Base-by-base conservation (phyloP, 2,888 invertebrate species). In the Aricia artaxerxes region DNA sequence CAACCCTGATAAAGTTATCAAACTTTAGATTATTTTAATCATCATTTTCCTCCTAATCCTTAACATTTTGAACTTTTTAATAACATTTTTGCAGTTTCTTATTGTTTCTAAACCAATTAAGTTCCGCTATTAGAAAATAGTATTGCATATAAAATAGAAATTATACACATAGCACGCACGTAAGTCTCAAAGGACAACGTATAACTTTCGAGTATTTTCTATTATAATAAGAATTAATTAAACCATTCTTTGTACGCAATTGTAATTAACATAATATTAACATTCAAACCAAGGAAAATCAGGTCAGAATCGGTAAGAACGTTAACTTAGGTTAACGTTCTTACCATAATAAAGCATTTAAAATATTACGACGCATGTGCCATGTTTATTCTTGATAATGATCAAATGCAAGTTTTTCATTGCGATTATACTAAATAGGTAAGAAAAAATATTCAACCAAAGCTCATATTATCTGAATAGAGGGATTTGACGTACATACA, bases 261-360 rank as follows among this genome's bases (percentile, higher is more conserved):
- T 69, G 69, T 44, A n/a, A 73, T 73, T 73, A 44, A 44, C 73
- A 73, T 73, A 73, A 73, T 44, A 73, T 73, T n/a, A 73, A 73
- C 44, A 73, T 73, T 16, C 73, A 44, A 44, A n/a, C 5, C 44
- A 7, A 44, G 73, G 73, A 44, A 44, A 69, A 73, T 73, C 44
- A 44, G 73, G 73, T 44, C 73, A 73, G 44, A 44, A 73, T 73
- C 73, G 13, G 44, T 73, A 44, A 73, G n/a, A 73, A 73, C 73
- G 73, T 44, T 73, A 73, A n/a, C 73, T n/a, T n/a, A n/a, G n/a
- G n/a, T n/a, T n/a, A n/a, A n/a, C n/a, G n/a, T n/a, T n/a, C n/a
- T n/a, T n/a, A n/a, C n/a, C n/a, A 73, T 73, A 16, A n/a, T 73
- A 40, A n/a, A 40, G 73, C 4, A 44, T 69, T 69, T 35, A 69